A percentile compares a stretch with the other conserved stretches of the same genome.
These are phyloP conservation scores for Sander lucioperca DNA, from an alignment of 2,113 vertebrate species.

Conservation along the genomic window DNA sequence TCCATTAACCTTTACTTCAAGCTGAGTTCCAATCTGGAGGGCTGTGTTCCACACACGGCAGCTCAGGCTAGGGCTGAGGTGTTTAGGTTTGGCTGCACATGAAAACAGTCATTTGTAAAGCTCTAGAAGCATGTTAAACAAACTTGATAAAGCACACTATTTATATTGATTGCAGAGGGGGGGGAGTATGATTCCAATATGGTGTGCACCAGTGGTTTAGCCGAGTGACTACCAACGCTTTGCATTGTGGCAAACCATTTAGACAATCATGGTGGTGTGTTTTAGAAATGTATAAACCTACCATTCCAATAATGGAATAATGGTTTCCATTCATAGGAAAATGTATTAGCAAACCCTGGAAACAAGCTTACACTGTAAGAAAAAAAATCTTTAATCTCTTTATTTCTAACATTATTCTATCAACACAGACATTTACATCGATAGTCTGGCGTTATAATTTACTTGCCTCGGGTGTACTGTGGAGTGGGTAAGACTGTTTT, in stretches of 20 bases:
- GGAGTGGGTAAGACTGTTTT: no score
- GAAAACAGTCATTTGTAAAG: conserved; percentile 51
- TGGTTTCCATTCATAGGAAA: neutral
- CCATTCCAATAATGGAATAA: neutral
- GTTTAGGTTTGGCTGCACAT: conserved; percentile 53
- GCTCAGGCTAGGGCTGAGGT: conserved; percentile 55
- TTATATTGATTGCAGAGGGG: conserved; percentile 20
- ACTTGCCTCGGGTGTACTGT: no score
- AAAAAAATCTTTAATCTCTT: no score
- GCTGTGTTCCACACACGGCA: conserved; percentile 59
- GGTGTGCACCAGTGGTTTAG: neutral
- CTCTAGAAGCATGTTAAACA: conserved; percentile 58
- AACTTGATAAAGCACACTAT: conserved; percentile 32
- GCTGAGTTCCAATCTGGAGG: conserved; percentile 84
- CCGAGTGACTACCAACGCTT: neutral
- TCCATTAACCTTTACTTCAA: conserved; percentile 83
- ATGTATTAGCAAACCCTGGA: neutral
- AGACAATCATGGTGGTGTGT: neutral
- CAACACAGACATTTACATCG: no score
- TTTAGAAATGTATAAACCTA: neutral
- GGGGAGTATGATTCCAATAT: neutral
- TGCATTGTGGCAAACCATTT: neutral
- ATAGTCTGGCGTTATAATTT: no score
- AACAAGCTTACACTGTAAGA: neutral
- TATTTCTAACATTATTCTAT: no score